Percentiles rank a stretch among this genome's conserved stretches.
phyloP scores from a whole-genome alignment of 2,888 invertebrate species.

The Lochmaea capreae region DNA sequence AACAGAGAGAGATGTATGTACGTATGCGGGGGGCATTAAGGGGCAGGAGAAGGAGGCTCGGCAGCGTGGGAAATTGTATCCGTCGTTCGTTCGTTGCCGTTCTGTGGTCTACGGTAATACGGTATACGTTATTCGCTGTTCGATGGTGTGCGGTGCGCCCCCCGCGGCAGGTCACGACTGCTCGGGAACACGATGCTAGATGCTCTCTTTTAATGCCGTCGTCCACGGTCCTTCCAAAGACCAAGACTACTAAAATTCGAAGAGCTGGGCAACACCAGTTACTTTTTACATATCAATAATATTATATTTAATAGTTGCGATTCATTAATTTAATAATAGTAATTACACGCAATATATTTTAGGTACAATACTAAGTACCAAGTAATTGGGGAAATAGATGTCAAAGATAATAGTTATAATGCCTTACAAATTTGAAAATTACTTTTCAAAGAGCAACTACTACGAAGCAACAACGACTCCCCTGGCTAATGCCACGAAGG shows the following conservation, averaged over 20 bases:
- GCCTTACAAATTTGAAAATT: too few relatives aligned
- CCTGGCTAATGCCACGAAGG: too few relatives aligned
- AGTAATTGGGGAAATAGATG: too few relatives aligned
- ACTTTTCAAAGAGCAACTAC: too few relatives aligned
- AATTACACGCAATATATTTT: too few relatives aligned
- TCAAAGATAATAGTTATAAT: too few relatives aligned
- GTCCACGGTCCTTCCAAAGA: conserved; percentile 44
- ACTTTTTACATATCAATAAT: conserved; percentile 4
- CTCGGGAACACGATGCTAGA: conserved; percentile 64
- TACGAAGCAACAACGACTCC: too few relatives aligned
- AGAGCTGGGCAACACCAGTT: conserved; percentile 14
- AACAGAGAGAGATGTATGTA: conserved; percentile 49
- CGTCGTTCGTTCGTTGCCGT: conserved; percentile 39
- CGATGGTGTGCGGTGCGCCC: conserved; percentile 34
- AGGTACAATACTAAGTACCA: too few relatives aligned
- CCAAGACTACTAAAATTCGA: conserved; percentile 18
- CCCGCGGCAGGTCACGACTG: conserved; percentile 65
- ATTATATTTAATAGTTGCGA: background rate
- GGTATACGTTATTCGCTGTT: conserved; percentile 31
- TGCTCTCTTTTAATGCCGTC: conserved; percentile 63
- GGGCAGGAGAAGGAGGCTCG: conserved; percentile 43
- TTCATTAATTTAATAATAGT: too few relatives aligned
- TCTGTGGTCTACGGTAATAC: conserved; percentile 29
- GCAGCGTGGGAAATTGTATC: conserved; percentile 48
- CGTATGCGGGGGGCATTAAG: conserved; percentile 45